A percentile compares a stretch with the other conserved stretches of the same genome.
These are phyloP conservation scores for Thunnus thynnus DNA, from an alignment of 2,113 vertebrate genomes.

Conservation along the genomic window DNA sequence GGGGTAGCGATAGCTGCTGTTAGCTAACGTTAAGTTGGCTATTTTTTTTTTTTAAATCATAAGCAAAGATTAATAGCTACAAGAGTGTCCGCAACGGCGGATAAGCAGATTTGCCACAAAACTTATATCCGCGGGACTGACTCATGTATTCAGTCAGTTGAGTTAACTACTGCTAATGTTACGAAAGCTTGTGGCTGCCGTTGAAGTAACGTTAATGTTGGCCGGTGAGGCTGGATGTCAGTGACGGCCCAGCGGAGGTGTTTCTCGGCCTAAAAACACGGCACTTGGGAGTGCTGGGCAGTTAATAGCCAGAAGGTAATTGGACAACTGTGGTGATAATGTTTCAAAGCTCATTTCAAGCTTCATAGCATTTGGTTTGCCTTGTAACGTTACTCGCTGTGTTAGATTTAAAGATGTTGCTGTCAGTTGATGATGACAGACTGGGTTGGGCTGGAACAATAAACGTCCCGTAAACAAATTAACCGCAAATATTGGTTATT, in stretches of 20 bases:
- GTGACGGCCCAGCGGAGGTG: constrained; percentile 61
- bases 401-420: constrained; percentile 41
- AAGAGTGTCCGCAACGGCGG: neutral
- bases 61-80: neutral
- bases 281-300: neutral
- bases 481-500: constrained; percentile 25
- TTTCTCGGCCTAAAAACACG: constrained; percentile 59
- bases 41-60: constrained; percentile 18
- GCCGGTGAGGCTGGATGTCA: constrained; percentile 41
- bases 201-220: constrained; percentile 40
- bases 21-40: constrained; percentile 35
- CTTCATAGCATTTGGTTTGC: neutral
- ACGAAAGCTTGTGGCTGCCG: constrained; percentile 27
- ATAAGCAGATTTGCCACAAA: neutral
- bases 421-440: constrained; percentile 65
- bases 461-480: constrained; percentile 67
- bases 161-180: constrained; percentile 21
- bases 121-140: neutral
- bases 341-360: too few relatives aligned
- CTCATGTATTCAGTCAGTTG: neutral
- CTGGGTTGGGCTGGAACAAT: constrained; percentile 69
- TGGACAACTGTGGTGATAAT: neutral
- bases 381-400: neutral
- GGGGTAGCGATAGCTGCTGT: constrained; percentile 67
- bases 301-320: neutral